These are phyloP conservation scores for Anser cygnoides DNA, from an alignment of 2,113 vertebrate genomes.

Conservation along the genomic window DNA sequence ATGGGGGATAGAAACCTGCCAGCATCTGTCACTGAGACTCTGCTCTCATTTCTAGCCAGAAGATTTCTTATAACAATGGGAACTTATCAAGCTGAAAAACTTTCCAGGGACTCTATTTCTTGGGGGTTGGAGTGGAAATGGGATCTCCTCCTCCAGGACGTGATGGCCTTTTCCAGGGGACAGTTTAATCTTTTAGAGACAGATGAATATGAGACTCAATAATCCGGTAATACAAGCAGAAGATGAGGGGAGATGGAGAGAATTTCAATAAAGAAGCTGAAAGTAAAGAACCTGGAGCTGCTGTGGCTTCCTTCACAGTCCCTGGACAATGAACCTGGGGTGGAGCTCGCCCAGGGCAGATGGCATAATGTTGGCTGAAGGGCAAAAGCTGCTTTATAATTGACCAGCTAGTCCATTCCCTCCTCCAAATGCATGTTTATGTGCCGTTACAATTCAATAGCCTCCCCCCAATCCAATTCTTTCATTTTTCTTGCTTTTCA, in stretches of 20 bases:
- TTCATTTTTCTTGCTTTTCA: not conserved
- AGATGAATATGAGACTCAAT: conserved; percentile 73
- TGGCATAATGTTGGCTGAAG: not conserved
- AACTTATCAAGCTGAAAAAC: not conserved
- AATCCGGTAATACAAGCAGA: conserved; percentile 66
- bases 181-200: conserved; percentile 79
- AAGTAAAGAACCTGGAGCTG: not conserved
- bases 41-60: not conserved
- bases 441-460: not conserved
- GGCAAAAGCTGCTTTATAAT: not conserved
- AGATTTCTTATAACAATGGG: not conserved
- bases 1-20: not conserved
- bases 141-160: conserved; percentile 65
- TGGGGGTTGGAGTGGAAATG: conserved; percentile 48
- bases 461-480: not conserved
- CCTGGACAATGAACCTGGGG: not conserved
- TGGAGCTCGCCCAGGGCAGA: not conserved
- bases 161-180: conserved; percentile 77
- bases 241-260: conserved; percentile 57
- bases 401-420: not conserved
- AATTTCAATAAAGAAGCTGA: conserved; percentile 71
- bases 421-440: not conserved
- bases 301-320: not conserved
- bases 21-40: not conserved
- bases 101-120: conserved; percentile 48